phyloP scores from a whole-genome alignment of 2,113 vertebrate genomes.

The Callospermophilus lateralis region DNA sequence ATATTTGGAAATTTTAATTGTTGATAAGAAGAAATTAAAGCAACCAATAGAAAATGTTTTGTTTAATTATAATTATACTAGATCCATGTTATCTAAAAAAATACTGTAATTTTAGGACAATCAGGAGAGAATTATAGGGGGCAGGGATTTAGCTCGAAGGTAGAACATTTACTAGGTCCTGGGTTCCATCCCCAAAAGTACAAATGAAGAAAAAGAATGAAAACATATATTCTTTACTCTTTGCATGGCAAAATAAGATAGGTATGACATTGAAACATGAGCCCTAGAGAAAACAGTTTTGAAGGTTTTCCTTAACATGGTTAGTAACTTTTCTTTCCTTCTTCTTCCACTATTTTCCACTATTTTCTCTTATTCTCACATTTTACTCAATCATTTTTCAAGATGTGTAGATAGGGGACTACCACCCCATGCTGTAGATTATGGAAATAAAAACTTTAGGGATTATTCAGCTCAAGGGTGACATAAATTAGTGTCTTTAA shows the following conservation, averaged over 20 bases:
- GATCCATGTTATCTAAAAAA: background rate
- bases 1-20: background rate
- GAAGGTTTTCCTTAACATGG: background rate
- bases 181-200: background rate
- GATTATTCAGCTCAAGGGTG: background rate
- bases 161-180: background rate
- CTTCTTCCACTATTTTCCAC: background rate
- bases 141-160: background rate
- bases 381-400: slow-evolving; percentile 37
- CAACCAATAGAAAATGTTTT: background rate
- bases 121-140: background rate
- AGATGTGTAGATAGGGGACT: background rate
- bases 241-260: background rate
- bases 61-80: background rate
- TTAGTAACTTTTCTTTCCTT: background rate
- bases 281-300: slow-evolving; percentile 28
- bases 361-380: background rate
- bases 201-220: background rate
- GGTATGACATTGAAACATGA: slow-evolving; percentile 2
- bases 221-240: background rate
- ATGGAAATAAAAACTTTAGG: background rate
- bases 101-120: background rate
- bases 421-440: background rate
- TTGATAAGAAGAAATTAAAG: background rate
- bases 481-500: background rate